Evolutionary conservation across 2,797 vertebrate species (phyloP).

Genomic region (Eulemur coronatus): DNA sequence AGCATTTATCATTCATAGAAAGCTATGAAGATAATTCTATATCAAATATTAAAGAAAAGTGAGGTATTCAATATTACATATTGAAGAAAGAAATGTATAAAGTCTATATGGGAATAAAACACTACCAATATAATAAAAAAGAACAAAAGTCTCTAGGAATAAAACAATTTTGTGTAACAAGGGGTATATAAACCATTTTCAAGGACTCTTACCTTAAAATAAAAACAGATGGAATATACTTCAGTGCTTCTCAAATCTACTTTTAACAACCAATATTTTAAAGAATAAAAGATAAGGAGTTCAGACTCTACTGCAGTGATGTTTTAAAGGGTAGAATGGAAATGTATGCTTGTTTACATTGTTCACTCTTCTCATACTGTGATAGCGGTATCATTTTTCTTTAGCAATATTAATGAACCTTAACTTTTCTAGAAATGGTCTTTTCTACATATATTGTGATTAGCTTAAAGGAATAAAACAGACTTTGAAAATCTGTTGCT

Average conservation of each 20-base stretch:
- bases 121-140: neutral
- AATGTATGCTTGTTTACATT: neutral
- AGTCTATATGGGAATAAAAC: constrained; percentile 11
- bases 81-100: neutral
- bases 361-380: neutral
- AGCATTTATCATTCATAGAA: neutral
- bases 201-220: neutral
- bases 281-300: neutral
- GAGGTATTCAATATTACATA: neutral
- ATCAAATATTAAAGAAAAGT: constrained; percentile 28
- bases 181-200: neutral
- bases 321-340: neutral
- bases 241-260: neutral
- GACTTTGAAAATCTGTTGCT: neutral
- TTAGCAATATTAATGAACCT: neutral
- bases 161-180: neutral
- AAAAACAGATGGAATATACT: neutral
- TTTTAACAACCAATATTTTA: neutral
- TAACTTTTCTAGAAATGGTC: constrained; percentile 24
- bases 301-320: neutral
- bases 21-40: neutral
- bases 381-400: neutral
- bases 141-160: constrained; percentile 9
- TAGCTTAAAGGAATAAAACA: neutral
- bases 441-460: neutral